Evolutionary conservation across 1,140 invertebrate genomes (phyloP).

Genomic region (Geopemphigus sp.): DNA sequence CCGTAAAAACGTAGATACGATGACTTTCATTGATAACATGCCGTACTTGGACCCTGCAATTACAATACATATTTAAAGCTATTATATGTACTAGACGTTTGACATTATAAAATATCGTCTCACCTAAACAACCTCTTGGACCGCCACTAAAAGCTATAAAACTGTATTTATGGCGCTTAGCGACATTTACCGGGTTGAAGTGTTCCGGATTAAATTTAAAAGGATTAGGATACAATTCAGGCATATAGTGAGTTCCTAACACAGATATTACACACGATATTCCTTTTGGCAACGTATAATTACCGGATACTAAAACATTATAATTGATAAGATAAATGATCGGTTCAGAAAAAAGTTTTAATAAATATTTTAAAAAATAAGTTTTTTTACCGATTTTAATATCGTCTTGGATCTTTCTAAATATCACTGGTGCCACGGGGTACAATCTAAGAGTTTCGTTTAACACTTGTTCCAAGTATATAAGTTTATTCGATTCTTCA

Average conservation of each 20-base stretch:
- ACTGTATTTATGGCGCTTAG: constrained; percentile 53
- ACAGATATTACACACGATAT: constrained; percentile 53
- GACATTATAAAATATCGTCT: neutral
- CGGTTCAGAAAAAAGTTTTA: no score
- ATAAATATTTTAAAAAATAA: no score
- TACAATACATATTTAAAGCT: neutral
- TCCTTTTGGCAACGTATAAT: constrained; percentile 10
- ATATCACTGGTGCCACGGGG: constrained; percentile 64
- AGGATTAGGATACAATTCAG: constrained; percentile 59
- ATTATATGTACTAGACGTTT: neutral
- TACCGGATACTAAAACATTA: neutral
- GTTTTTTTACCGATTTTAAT: constrained; percentile 53
- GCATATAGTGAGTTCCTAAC: constrained; percentile 60
- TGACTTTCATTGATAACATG: constrained; percentile 52
- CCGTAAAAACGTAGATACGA: constrained; percentile 50
- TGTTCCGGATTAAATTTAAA: constrained; percentile 61
- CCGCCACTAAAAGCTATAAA: no score
- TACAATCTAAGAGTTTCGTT: constrained; percentile 63
- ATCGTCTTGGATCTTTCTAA: constrained; percentile 58
- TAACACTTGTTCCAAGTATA: no score
- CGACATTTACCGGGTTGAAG: constrained; percentile 58
- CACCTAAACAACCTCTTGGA: no score
- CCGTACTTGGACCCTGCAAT: constrained; percentile 52
- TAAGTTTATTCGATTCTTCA: constrained; percentile 63
- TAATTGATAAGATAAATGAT: no score